Evolutionary conservation across 92 coral and sea anemone species (phyloP).

Genomic region (Porites lobata): DNA sequence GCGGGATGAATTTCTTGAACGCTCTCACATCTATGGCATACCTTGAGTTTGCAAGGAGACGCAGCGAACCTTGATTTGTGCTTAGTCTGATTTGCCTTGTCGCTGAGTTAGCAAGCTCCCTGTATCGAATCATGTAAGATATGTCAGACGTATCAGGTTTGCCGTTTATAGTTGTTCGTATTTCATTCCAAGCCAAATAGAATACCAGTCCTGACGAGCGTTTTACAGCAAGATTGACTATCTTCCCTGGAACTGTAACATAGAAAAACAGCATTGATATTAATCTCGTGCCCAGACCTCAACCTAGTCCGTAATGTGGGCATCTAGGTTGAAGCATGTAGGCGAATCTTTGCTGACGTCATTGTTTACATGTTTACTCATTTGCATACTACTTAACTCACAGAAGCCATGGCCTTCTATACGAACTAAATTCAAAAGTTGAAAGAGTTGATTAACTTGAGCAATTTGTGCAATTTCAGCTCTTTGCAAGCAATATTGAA

Average conservation of each 20-base stretch:
- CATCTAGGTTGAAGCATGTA: no score
- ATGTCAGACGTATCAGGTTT: slow-evolving; percentile 17
- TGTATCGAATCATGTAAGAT: background rate
- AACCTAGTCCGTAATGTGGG: no score
- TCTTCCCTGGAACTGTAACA: slow-evolving; percentile 34
- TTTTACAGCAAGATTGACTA: background rate
- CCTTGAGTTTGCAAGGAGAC: background rate
- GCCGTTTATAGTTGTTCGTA: background rate
- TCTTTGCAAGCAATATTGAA: no score
- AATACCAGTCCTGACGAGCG: no score
- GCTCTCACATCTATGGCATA: slow-evolving; percentile 20
- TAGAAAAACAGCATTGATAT: background rate
- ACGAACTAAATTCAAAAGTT: no score
- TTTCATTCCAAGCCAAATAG: slow-evolving; percentile 1
- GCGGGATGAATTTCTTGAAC: background rate
- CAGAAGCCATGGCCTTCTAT: no score
- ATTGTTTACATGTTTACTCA: no score
- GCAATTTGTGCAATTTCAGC: no score
- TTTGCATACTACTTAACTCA: no score
- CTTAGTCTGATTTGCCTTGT: background rate
- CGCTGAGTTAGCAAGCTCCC: background rate
- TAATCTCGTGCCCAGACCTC: no score
- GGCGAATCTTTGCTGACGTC: no score
- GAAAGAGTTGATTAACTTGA: no score
- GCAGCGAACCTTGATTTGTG: background rate